A percentile compares a stretch with the other conserved stretches of the same genome.
Conservation (phyloP, 1,140 invertebrate genomes). For the Antheraea mylitta region DNA sequence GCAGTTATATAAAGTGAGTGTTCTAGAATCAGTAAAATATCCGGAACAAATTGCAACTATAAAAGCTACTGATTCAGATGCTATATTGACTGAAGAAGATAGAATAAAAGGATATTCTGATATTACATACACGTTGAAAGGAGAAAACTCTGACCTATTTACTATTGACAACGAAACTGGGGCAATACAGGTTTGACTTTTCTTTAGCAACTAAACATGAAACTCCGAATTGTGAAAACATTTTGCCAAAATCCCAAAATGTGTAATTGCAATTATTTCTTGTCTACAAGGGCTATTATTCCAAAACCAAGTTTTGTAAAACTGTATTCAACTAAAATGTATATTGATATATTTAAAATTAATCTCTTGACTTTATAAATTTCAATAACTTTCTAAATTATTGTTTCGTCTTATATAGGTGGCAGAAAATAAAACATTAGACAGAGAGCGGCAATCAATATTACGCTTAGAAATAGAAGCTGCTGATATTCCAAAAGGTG, state of each 20-base stretch:
- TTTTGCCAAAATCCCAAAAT: too few species aligned
- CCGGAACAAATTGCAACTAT: conserved; percentile 85
- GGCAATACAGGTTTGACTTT: conserved; percentile 78
- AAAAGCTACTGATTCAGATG: conserved; percentile 85
- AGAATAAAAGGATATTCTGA: conserved; percentile 83
- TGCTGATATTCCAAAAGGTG: conserved; percentile 85
- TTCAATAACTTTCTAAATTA: too few species aligned
- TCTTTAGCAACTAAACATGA: neutral
- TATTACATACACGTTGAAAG: conserved; percentile 84
- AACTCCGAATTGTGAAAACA: too few species aligned
- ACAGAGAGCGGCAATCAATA: conserved; percentile 86
- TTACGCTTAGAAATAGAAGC: conserved; percentile 86
- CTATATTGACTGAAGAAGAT: conserved; percentile 81
- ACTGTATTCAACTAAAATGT: too few species aligned
- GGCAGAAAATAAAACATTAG: conserved; percentile 84
- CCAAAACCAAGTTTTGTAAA: too few species aligned
- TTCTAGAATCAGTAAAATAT: conserved; percentile 85
- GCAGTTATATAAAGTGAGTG: conserved; percentile 83
- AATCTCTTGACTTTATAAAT: too few species aligned
- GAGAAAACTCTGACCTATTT: conserved; percentile 86
- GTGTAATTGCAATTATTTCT: too few species aligned
- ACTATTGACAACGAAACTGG: conserved; percentile 84
- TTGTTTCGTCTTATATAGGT: conserved; percentile 68
- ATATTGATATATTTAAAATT: too few species aligned
- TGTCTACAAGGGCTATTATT: too few species aligned